Evolutionary conservation across 23 tunicate species (phyloP), one percentile per base, ranked within the genome.

Genomic region (Clavelina lepadiformis): DNA sequence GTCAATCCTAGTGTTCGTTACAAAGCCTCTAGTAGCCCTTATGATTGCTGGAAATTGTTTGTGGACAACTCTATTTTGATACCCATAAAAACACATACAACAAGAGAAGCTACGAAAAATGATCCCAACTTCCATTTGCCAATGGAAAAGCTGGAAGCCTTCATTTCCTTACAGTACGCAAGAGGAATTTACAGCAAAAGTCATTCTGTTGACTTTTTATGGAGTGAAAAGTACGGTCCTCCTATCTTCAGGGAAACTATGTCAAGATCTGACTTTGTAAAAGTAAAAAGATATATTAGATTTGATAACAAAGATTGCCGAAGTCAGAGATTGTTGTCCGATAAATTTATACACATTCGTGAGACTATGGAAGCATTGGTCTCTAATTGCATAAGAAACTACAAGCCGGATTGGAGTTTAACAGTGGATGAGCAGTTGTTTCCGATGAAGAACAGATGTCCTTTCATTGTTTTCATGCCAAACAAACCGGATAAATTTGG

Each of bases 141-240:
- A 37, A 63, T 37, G 8, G 69, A 63, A 13, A 63, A 63, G 27
- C 53, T 63, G 69, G 69, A 63, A 35, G 69, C 69, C 24, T 63
- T 63, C 24, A 35, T 59, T 20, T 13, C 65, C 35, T 28, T 59
- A 28, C 35, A 59, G 36, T 59, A 59, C 7, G 65, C 36, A 59
- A 59, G 65, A 28, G 65, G 65, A 25, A 59, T 59, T 59, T 59
- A 24, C 7, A 37, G 65, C 65, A 63, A 63, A 37, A 63, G 53
- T 51, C 69, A 63, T 23, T 63, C 69, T 63, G 53, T 63, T 37
- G 52, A 63, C 28, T 63, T 63, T 63, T 63, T 63, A 37, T 63
- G 69, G 69, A 63, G 69, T 63, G 26, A 35, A 63, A 63, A 35
- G 23, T 35, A 38, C 22, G 65, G 35, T 5, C 35, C 35, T 59